These are phyloP conservation scores for Ophiothrix spiculata DNA, from an alignment of 35 echinoderm and acorn worm genomes.

Conservation along the genomic window DNA sequence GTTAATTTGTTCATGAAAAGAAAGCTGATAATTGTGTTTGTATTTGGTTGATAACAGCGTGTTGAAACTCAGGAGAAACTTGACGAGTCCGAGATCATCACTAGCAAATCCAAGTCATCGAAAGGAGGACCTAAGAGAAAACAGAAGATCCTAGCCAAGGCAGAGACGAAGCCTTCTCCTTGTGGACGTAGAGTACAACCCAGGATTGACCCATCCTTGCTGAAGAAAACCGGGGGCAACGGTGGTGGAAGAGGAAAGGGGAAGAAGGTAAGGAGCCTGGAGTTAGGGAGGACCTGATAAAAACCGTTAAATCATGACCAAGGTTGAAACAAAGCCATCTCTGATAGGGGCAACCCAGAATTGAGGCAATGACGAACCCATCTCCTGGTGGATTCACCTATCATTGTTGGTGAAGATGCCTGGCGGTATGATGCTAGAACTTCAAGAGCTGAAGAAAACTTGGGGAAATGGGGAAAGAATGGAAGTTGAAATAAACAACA, in stretches of 20 bases:
- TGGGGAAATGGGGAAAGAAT: no score
- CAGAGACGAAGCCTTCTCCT: constrained; percentile 92
- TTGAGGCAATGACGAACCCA: neutral
- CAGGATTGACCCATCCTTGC: constrained; percentile 46
- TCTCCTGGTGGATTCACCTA: neutral
- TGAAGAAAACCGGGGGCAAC: constrained; percentile 33
- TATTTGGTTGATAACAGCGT: constrained; percentile 46
- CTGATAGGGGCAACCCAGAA: neutral
- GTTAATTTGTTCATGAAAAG: no score
- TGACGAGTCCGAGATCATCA: constrained; percentile 31
- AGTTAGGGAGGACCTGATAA: neutral
- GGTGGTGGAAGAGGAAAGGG: constrained; percentile 18
- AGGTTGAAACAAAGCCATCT: neutral
- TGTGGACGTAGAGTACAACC: constrained; percentile 81
- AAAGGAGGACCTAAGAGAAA: constrained; percentile 47
- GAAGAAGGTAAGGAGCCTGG: neutral
- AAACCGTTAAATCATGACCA: no score
- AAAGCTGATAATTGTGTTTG: no score
- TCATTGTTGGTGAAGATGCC: no score
- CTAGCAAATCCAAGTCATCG: neutral
- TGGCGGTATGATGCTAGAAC: no score
- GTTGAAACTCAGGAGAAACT: constrained; percentile 78
- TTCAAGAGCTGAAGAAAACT: no score
- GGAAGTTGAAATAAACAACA: no score
- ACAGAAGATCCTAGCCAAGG: constrained; percentile 64